Percentiles rank a stretch among this genome's conserved stretches.
Evolutionary conservation across 2,113 vertebrate genomes (phyloP).

Genomic region (Dromiciops gliroides): DNA sequence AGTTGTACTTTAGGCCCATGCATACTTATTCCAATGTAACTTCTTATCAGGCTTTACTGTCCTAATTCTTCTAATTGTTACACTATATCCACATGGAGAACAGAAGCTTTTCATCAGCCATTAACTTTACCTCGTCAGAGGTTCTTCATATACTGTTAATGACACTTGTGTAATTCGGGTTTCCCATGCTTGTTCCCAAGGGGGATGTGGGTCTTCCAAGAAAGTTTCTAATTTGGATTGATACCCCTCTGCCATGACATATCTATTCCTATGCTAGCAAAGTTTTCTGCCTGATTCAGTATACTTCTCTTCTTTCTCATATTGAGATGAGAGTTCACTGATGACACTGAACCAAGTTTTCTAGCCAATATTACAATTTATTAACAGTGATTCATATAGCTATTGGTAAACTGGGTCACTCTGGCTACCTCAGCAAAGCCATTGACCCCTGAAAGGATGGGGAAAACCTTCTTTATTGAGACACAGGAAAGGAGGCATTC

Average conservation of each 20-base stretch:
- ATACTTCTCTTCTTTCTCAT: not conserved
- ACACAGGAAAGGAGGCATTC: not conserved
- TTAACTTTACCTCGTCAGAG: not conserved
- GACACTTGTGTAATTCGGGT: not conserved
- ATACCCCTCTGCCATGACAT: not conserved
- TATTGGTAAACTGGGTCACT: not conserved
- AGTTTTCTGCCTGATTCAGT: not conserved
- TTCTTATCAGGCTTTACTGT: not conserved
- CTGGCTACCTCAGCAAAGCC: not conserved
- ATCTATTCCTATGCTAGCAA: not conserved
- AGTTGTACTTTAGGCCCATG: not conserved
- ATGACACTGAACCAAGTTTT: not conserved
- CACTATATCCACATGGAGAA: not conserved
- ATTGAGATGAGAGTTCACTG: not conserved
- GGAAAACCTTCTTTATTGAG: not conserved
- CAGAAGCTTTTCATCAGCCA: not conserved
- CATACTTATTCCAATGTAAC: not conserved
- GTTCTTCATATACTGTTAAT: not conserved
- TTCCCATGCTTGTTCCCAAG: not conserved
- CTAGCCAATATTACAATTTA: not conserved
- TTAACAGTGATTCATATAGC: not conserved
- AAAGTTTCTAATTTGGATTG: not conserved
- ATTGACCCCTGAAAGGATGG: not conserved
- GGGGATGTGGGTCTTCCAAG: not conserved
- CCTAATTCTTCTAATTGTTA: not conserved